A percentile compares a stretch with the other conserved stretches of the same genome.
phyloP scores from a whole-genome alignment of 2,888 invertebrate species.

The Palloptera scutellata region DNA sequence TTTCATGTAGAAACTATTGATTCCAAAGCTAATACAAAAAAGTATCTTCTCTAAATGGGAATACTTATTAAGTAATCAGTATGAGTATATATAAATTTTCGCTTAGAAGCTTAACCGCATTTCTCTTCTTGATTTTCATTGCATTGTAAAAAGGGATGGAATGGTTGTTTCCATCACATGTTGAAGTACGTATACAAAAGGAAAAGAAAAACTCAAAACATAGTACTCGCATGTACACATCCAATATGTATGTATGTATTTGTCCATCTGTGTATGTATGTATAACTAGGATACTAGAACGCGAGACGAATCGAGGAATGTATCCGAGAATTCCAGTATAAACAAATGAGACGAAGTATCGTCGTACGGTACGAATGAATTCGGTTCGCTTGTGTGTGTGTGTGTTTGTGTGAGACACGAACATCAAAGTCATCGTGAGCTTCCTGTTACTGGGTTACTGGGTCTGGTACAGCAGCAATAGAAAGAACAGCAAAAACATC shows the following conservation, averaged over 20 bases:
- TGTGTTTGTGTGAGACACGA: slow-evolving; percentile 8
- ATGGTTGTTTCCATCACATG: too few relatives aligned
- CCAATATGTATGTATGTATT: neutral
- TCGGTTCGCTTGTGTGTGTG: neutral
- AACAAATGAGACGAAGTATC: slow-evolving; percentile 1
- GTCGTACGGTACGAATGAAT: neutral
- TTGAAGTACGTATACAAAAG: too few relatives aligned
- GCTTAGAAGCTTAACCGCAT: too few relatives aligned
- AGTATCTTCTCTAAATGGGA: too few relatives aligned
- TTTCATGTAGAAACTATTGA: too few relatives aligned
- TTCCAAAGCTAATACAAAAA: too few relatives aligned
- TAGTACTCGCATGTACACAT: neutral
- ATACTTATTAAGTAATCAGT: too few relatives aligned
- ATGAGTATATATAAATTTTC: too few relatives aligned
- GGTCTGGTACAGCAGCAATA: slow-evolving; percentile 22
- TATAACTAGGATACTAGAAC: slow-evolving; percentile 26
- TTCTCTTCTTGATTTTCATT: too few relatives aligned
- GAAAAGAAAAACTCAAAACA: too few relatives aligned
- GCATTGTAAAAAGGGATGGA: too few relatives aligned
- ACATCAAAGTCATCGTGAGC: slow-evolving; percentile 17
- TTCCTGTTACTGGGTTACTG: slow-evolving; percentile 34
- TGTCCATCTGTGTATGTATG: slow-evolving; percentile 1
- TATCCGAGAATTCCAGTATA: neutral
- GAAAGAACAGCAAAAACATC: slow-evolving; percentile 20
- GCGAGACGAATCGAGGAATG: slow-evolving; percentile 24